Percentiles rank a stretch among this genome's conserved stretches.
phyloP scores from a whole-genome alignment of 2,113 vertebrate genomes.

The Pelecanus crispus region DNA sequence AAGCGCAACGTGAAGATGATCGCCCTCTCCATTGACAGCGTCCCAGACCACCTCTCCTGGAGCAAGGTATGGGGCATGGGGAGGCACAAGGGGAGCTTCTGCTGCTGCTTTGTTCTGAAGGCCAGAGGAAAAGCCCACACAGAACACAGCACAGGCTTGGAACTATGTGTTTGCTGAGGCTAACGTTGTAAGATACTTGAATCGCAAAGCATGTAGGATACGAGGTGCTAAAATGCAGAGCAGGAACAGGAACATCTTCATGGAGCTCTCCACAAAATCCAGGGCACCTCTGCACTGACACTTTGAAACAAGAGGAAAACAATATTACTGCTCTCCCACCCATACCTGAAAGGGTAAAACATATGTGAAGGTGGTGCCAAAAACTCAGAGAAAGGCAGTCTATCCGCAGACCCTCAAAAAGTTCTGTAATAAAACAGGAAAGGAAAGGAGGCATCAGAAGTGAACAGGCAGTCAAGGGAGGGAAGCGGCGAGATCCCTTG shows the following conservation, averaged over 20 bases:
- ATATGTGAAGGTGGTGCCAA: not conserved
- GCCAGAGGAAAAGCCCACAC: not conserved
- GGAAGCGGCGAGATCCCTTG: not conserved
- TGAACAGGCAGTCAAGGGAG: not conserved
- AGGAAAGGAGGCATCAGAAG: not conserved
- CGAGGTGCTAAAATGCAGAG: not conserved
- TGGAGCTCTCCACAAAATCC: not conserved
- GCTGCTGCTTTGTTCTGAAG: not conserved
- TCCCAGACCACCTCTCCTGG: slow-evolving; percentile 89
- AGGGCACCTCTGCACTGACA: not conserved
- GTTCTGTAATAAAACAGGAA: not conserved
- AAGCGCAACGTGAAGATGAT: slow-evolving; percentile 93
- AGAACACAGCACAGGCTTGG: not conserved
- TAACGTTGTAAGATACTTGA: not conserved
- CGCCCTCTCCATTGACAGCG: slow-evolving; percentile 90
- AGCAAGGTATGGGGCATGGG: slow-evolving; percentile 76
- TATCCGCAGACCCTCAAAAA: not conserved
- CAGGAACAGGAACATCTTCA: not conserved
- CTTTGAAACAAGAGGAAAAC: not conserved
- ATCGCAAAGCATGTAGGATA: not conserved
- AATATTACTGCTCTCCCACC: not conserved
- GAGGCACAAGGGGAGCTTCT: fast-evolving
- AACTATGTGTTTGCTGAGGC: not conserved
- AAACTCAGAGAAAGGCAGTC: not conserved
- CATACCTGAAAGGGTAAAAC: not conserved